phyloP scores from a whole-genome alignment of 2,888 invertebrate species.

The Watsonalla cultraria region DNA sequence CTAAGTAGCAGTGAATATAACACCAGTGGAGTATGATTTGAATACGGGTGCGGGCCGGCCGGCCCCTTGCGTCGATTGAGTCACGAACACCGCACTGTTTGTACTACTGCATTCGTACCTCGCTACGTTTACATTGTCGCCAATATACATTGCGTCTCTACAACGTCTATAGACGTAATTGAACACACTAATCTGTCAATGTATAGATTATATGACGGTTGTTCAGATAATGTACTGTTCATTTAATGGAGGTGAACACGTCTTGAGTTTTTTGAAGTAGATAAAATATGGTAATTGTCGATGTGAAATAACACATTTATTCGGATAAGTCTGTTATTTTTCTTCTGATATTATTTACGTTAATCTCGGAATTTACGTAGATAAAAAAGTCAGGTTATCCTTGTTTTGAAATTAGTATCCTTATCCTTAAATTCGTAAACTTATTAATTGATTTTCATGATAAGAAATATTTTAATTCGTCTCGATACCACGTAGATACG shows the following conservation, averaged over 20 bases:
- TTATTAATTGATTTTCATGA: too few relatives aligned
- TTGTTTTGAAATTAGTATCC: too few relatives aligned
- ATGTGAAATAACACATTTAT: not conserved
- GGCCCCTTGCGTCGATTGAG: constrained; percentile 56
- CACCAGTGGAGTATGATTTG: constrained; percentile 21
- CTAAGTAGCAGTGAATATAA: constrained; percentile 11
- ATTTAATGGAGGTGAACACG: constrained; percentile 13
- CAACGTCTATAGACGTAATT: constrained; percentile 1
- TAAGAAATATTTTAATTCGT: too few relatives aligned
- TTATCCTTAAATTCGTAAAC: too few relatives aligned
- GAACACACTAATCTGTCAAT: constrained; percentile 2
- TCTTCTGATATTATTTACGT: too few relatives aligned
- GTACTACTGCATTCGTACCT: constrained; percentile 40
- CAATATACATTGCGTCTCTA: constrained; percentile 36
- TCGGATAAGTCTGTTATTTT: too few relatives aligned
- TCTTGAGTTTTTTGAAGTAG: constrained; percentile 14
- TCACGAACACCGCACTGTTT: constrained; percentile 53
- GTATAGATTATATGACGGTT: not conserved
- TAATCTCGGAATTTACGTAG: too few relatives aligned
- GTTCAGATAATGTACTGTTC: not conserved
- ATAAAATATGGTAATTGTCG: not conserved
- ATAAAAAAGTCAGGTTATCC: too few relatives aligned
- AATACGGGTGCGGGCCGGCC: constrained; percentile 42
- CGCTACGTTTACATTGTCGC: constrained; percentile 25
- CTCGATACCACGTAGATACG: too few relatives aligned